A percentile compares a stretch with the other conserved stretches of the same genome.
phyloP scores from a whole-genome alignment of 2,888 invertebrate species.

The Leucophenga montana region DNA sequence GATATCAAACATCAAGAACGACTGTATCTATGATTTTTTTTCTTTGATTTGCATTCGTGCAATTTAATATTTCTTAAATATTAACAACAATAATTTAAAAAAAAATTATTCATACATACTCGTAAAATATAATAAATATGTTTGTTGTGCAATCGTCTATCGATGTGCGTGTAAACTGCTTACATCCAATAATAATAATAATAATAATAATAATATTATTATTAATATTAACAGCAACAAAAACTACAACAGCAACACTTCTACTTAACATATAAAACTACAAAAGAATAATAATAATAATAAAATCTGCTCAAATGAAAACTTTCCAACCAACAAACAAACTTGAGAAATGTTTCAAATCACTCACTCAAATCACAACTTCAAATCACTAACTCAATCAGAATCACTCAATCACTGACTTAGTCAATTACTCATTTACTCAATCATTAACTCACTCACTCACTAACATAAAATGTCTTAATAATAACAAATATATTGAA shows the following conservation, averaged over 20 bases:
- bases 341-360: constrained; percentile 31
- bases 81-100: background rate
- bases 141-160: constrained; percentile 50
- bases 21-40: background rate
- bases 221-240: background rate
- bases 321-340: constrained; percentile 32
- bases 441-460: constrained; percentile 40
- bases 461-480: constrained; percentile 43
- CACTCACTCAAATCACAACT: background rate
- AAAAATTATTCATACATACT: background rate
- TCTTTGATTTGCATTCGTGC: no score
- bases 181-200: constrained; percentile 32
- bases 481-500: constrained; percentile 43
- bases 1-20: no score
- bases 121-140: background rate
- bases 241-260: constrained; percentile 3
- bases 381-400: constrained; percentile 43
- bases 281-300: constrained; percentile 36
- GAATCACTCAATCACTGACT: constrained; percentile 30
- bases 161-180: constrained; percentile 61
- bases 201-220: no score
- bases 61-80: background rate
- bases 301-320: constrained; percentile 5
- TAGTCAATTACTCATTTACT: constrained; percentile 35
- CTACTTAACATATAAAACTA: constrained; percentile 7